Percentiles rank a stretch among this genome's conserved stretches.
Conservation (phyloP, 2,797 vertebrate species). For the Saxicola maurus region DNA sequence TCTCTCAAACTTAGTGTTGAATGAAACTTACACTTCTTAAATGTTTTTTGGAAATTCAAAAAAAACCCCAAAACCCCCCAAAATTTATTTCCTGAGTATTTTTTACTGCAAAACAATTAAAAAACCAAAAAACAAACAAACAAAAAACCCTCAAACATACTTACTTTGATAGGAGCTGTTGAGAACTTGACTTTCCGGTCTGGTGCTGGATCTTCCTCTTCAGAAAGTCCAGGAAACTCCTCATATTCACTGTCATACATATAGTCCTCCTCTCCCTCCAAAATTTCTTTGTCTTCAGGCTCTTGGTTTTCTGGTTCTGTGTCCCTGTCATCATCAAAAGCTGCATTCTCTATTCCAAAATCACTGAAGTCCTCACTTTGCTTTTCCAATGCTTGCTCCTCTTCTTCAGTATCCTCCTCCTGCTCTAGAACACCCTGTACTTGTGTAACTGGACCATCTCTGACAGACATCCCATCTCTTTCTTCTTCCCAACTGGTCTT, state of each 20-base stretch:
- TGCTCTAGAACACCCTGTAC: conserved; percentile 13
- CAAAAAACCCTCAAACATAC: neutral
- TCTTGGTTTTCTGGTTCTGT: conserved; percentile 72
- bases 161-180: conserved; percentile 84
- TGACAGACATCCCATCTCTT: neutral
- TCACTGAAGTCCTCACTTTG: conserved; percentile 56
- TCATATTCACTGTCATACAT: conserved; percentile 68
- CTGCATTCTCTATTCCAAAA: conserved; percentile 89
- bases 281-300: conserved; percentile 58
- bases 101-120: neutral
- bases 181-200: conserved; percentile 86
- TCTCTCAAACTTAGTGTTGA: neutral
- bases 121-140: neutral
- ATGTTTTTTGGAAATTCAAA: neutral
- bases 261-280: conserved; percentile 69
- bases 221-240: conserved; percentile 84
- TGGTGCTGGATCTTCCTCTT: conserved; percentile 81
- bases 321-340: conserved; percentile 86
- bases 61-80: fast-evolving
- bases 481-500: neutral
- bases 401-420: conserved; percentile 62
- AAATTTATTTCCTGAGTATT: neutral
- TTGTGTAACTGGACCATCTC: neutral
- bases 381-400: conserved; percentile 67
- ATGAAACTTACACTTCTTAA: neutral